phyloP scores from a whole-genome alignment of 2,797 vertebrate genomes.

The Melanogrammus aeglefinus region DNA sequence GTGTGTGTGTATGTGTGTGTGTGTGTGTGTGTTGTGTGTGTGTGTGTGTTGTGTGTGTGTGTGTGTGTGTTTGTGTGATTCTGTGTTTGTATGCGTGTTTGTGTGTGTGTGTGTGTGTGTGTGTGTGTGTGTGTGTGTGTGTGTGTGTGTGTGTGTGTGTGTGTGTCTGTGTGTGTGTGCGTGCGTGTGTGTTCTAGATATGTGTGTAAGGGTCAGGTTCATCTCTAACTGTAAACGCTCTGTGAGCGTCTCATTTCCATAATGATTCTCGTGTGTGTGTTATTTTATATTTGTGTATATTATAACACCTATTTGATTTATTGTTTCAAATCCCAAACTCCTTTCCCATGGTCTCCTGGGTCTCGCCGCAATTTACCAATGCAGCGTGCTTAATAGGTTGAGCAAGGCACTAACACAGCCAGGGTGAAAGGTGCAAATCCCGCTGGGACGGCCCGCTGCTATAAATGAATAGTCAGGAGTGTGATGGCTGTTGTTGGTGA shows the following conservation, averaged over 20 bases:
- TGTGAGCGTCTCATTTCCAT: slow-evolving; percentile 61
- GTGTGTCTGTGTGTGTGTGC: not conserved
- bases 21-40: not conserved
- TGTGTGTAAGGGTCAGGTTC: slow-evolving; percentile 12
- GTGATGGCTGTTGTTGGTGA: not conserved
- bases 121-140: not conserved
- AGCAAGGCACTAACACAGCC: slow-evolving; percentile 45
- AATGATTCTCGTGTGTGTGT: slow-evolving; percentile 36
- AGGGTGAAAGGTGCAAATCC: slow-evolving; percentile 49
- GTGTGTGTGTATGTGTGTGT: slow-evolving; percentile 3
- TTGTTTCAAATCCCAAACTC: slow-evolving; percentile 39
- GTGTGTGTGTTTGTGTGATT: not conserved
- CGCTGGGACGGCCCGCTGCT: slow-evolving; percentile 20
- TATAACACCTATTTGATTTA: slow-evolving; percentile 59
- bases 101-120: not conserved
- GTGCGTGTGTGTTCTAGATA: not conserved
- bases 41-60: not conserved
- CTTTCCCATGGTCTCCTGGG: slow-evolving; percentile 37
- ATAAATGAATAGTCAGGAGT: slow-evolving; percentile 2
- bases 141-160: not conserved
- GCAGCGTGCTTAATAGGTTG: slow-evolving; percentile 44
- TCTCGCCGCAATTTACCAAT: slow-evolving; percentile 41
- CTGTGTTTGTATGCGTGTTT: not conserved
- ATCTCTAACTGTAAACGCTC: slow-evolving; percentile 48
- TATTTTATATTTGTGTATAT: not conserved